phyloP scores from a whole-genome alignment of 2,113 vertebrate species.

The Haliaeetus leucogaster region DNA sequence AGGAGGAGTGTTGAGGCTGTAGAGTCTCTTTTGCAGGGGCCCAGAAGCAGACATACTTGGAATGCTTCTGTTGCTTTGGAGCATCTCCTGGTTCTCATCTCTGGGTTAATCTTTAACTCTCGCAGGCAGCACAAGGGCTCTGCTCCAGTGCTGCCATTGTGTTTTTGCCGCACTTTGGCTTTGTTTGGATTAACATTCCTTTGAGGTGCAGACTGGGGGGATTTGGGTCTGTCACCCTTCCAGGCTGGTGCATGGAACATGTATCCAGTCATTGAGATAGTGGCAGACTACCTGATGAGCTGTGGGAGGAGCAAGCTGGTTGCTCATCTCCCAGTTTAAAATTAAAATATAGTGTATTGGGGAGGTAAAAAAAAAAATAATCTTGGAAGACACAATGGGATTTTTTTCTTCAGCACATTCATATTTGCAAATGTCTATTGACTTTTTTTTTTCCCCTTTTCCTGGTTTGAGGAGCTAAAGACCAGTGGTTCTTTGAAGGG shows the following conservation, averaged over 20 bases:
- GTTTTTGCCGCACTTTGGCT: background rate
- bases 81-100: background rate
- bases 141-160: background rate
- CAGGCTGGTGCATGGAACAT: background rate
- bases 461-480: background rate
- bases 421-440: background rate
- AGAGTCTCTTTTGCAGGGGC: background rate
- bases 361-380: no score
- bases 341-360: background rate
- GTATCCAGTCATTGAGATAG: background rate
- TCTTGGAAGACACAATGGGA: background rate
- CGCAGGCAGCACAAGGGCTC: background rate
- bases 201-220: background rate
- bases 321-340: background rate
- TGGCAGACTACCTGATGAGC: background rate
- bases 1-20: background rate
- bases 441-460: background rate
- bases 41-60: fast-evolving
- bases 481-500: background rate
- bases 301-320: background rate
- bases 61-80: background rate
- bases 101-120: background rate
- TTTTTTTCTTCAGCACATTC: background rate
- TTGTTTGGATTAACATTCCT: background rate
- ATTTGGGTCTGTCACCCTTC: background rate